Conservation (phyloP, 2,888 invertebrate genomes). For the Augiades crinisus region DNA sequence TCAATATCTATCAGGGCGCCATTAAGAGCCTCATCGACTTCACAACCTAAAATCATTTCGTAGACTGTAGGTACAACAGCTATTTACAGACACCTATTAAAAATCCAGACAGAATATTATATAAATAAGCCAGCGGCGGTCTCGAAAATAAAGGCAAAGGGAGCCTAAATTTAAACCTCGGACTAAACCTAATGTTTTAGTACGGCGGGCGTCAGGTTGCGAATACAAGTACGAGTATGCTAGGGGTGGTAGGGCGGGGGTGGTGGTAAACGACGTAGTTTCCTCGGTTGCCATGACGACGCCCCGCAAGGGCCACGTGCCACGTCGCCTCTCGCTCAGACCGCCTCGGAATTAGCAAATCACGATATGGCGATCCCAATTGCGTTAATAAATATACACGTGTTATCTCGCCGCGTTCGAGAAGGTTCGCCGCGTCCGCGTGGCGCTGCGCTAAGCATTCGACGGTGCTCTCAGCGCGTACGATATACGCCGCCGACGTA, state of each 20-base stretch:
- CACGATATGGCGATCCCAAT: too few relatives aligned
- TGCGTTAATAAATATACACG: conserved; percentile 62
- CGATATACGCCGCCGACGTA: conserved; percentile 13
- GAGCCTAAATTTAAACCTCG: not conserved
- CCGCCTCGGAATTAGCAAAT: conserved; percentile 58
- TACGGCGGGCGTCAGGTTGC: conserved; percentile 11
- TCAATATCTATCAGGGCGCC: conserved; percentile 1
- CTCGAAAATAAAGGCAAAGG: too few relatives aligned
- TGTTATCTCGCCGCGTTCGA: conserved; percentile 65
- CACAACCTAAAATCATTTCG: not conserved
- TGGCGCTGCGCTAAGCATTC: conserved; percentile 49
- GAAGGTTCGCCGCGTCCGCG: conserved; percentile 63
- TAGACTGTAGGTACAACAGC: too few relatives aligned
- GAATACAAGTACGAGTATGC: conserved; percentile 12
- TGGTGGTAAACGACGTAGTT: conserved; percentile 68
- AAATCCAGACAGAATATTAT: too few relatives aligned
- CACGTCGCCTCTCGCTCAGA: conserved; percentile 46
- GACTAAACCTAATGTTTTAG: conserved; percentile 15
- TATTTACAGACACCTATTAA: too few relatives aligned
- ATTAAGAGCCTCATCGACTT: conserved; percentile 2
- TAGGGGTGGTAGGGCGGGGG: conserved; percentile 38
- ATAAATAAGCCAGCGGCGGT: too few relatives aligned
- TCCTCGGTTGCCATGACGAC: conserved; percentile 72
- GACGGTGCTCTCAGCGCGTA: conserved; percentile 10
- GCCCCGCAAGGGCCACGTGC: conserved; percentile 70